Evolutionary conservation across 2,797 vertebrate species (phyloP), one percentile per base, ranked within the genome.

Genomic region (Leptatherina wallacei): DNA sequence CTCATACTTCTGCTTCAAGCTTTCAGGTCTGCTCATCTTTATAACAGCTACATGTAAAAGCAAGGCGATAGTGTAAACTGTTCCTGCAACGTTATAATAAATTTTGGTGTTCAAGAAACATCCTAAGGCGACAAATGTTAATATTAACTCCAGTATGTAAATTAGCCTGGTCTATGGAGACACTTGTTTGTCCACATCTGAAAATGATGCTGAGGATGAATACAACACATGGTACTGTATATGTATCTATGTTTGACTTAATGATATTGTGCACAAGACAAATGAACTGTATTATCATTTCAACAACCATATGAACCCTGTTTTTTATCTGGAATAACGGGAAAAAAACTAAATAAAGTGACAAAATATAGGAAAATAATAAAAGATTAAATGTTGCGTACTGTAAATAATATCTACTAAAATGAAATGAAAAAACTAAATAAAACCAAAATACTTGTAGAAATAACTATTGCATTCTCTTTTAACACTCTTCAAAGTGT

Each of bases 61-160:
- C 61, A 69, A 75, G 66, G 55, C 58, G 13, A 69, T 55, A 27
- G n/a, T 57, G 60, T 49, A 57, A 58, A 73, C 33, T 40, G 42
- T 40, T 29, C 11, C 42, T 69, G 73, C 51, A 33, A 36, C 54
- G 38, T 69, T 78, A 71, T 62, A 71, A 77, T 71, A 62, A 67
- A 75, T 22, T 27, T 10, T 11, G n/a, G 56, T 71, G 71, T 80
- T 87, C 49, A 70, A 85, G 58, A 69, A 88, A 67, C 49, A 59
- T 72, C 78, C 83, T 11, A 56, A 74, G 60, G 84, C 72, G 49
- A 72, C 33, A 49, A 24, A 84, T 69, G 63, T 75, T 78, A 65
- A 85, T 79, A 78, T 84, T 81, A 76, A 80, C 71, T 61, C 20
- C 36, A 40, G 13, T 64, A 84, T 87, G 80, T 27, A 78, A 84